Evolutionary conservation across 2,888 invertebrate genomes (phyloP).

Genomic region (Cyaniris semiargus): DNA sequence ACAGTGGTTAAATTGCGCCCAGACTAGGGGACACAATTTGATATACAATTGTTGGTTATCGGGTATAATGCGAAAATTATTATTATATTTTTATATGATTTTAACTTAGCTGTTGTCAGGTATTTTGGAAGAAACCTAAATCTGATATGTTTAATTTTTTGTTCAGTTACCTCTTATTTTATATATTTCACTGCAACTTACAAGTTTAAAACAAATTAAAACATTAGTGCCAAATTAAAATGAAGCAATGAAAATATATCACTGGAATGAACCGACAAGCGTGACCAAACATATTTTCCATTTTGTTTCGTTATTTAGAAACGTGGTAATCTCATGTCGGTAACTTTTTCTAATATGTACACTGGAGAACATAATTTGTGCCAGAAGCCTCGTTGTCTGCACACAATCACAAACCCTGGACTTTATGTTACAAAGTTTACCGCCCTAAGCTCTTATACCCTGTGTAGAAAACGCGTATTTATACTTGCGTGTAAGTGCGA

Average conservation of each 20-base stretch:
- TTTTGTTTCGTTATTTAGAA: not conserved
- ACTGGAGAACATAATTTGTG: not conserved
- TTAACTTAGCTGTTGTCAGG: too few relatives aligned
- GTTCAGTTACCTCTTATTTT: too few relatives aligned
- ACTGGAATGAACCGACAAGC: not conserved
- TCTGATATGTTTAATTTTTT: too few relatives aligned
- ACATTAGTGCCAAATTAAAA: too few relatives aligned
- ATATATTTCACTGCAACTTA: too few relatives aligned
- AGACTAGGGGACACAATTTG: not conserved
- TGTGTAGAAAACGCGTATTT: not conserved
- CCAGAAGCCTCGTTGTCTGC: not conserved
- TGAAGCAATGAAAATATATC: too few relatives aligned
- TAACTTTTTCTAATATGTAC: slow-evolving; percentile 5
- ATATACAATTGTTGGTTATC: too few relatives aligned
- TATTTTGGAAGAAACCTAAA: too few relatives aligned
- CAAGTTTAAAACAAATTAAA: too few relatives aligned
- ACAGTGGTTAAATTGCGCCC: not conserved
- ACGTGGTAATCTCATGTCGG: not conserved
- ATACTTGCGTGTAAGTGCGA: too few relatives aligned
- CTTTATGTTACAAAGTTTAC: not conserved
- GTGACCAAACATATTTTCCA: not conserved
- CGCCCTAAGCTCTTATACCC: not conserved
- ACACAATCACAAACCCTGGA: slow-evolving; percentile 14
- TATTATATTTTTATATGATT: too few relatives aligned
- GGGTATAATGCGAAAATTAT: too few relatives aligned